Conservation (phyloP, 1,140 invertebrate species). For the Drosophila simulans region DNA sequence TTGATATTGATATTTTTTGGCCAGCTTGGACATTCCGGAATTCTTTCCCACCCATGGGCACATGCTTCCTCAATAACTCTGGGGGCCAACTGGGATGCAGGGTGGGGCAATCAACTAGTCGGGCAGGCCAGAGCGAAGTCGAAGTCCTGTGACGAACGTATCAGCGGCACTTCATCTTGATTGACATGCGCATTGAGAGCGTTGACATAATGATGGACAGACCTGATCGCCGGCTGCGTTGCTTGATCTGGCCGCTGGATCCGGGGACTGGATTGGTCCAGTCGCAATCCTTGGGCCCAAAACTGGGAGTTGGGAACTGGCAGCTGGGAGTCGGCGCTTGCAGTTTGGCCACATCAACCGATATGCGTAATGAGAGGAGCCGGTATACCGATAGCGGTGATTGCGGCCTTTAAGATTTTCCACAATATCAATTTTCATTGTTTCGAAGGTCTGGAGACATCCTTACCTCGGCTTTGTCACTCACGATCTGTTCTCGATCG, state of each 20-base stretch:
- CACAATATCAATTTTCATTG: conserved; percentile 81
- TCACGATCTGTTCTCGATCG: conserved; percentile 67
- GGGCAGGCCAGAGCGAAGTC: not conserved
- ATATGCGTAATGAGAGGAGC: conserved; percentile 75
- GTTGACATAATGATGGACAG: conserved; percentile 84
- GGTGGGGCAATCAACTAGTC: conserved; percentile 12
- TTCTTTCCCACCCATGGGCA: conserved; percentile 13
- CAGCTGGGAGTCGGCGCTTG: conserved; percentile 50
- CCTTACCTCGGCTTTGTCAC: conserved; percentile 61
- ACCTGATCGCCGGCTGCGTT: conserved; percentile 50
- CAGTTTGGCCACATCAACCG: conserved; percentile 24
- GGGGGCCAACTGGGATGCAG: not conserved
- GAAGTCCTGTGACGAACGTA: conserved; percentile 44
- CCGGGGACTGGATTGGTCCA: conserved; percentile 15
- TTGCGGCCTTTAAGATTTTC: conserved; percentile 74
- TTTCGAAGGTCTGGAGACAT: conserved; percentile 16
- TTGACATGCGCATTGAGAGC: conserved; percentile 84
- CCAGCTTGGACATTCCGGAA: too few species aligned
- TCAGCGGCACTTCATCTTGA: conserved; percentile 84
- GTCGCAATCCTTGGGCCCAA: not conserved
- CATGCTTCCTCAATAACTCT: conserved; percentile 13
- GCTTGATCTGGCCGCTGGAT: conserved; percentile 53
- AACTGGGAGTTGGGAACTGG: conserved; percentile 9
- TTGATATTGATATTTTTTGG: too few species aligned
- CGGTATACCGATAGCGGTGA: conserved; percentile 40